Percentiles rank a stretch among this genome's conserved stretches.
phyloP scores from a whole-genome alignment of 2,113 vertebrate genomes.

The Mustela nigripes region DNA sequence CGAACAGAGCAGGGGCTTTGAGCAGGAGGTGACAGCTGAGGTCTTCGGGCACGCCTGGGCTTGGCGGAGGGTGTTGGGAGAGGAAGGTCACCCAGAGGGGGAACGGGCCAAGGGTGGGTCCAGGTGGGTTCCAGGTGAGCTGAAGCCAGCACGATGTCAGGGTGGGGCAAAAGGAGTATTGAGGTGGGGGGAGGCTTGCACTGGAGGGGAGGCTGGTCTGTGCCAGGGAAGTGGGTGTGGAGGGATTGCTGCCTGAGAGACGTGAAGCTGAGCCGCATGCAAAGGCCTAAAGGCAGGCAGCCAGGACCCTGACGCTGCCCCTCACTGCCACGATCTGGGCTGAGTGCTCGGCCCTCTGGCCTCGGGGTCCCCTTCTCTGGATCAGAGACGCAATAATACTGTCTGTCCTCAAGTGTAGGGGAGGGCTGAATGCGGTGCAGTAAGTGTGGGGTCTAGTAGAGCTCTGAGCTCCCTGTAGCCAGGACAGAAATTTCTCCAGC shows the following conservation, averaged over 20 bases:
- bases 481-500: neutral
- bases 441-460: rapidly evolving
- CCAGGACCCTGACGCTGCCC: neutral
- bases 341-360: too few species aligned
- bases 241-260: neutral
- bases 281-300: neutral
- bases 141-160: neutral
- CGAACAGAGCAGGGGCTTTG: neutral
- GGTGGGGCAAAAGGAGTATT: neutral
- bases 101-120: neutral
- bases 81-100: neutral
- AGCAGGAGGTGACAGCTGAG: too few species aligned
- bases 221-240: rapidly evolving
- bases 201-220: neutral
- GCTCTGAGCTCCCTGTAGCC: rapidly evolving
- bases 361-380: neutral
- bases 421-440: neutral
- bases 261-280: rapidly evolving
- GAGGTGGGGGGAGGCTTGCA: too few species aligned
- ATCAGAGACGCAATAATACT: neutral
- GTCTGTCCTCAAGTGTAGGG: too few species aligned
- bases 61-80: neutral
- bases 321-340: neutral
- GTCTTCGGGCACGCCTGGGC: neutral
- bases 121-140: neutral